phyloP scores from a whole-genome alignment of 2,888 invertebrate species.

The Deilephila elpenor region DNA sequence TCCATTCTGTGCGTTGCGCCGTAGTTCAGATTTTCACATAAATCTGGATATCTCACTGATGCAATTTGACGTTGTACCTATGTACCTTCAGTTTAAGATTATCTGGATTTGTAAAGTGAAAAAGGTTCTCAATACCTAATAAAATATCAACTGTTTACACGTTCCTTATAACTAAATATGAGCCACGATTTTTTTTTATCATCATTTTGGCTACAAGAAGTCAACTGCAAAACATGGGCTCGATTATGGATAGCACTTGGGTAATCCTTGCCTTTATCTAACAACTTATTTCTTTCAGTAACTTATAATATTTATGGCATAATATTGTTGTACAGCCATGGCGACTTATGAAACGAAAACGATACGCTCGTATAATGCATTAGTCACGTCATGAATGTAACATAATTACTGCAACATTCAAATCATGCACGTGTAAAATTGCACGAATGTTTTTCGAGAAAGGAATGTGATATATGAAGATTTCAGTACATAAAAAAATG shows the following conservation, averaged over 20 bases:
- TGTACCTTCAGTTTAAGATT: not conserved
- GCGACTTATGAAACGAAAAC: constrained; percentile 1
- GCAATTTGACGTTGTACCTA: not conserved
- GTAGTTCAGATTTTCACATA: not conserved
- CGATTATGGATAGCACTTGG: too few relatives aligned
- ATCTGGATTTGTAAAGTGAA: not conserved
- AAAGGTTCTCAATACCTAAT: too few relatives aligned
- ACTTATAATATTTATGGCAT: not conserved
- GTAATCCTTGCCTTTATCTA: too few relatives aligned
- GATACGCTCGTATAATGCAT: constrained; percentile 1
- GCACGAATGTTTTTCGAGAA: not conserved
- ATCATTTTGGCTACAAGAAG: too few relatives aligned
- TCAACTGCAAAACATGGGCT: too few relatives aligned
- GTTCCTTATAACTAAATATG: too few relatives aligned
- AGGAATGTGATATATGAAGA: not conserved
- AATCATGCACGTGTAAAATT: not conserved
- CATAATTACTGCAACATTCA: not conserved
- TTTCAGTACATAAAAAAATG: too few relatives aligned
- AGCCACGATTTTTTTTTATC: too few relatives aligned
- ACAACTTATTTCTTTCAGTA: not conserved
- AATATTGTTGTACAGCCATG: not conserved
- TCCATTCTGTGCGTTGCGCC: not conserved
- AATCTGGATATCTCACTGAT: not conserved
- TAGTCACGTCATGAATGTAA: not conserved
- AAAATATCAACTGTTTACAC: too few relatives aligned